phyloP scores from a whole-genome alignment of 2,888 invertebrate species.

The Hoplodrina blanda region DNA sequence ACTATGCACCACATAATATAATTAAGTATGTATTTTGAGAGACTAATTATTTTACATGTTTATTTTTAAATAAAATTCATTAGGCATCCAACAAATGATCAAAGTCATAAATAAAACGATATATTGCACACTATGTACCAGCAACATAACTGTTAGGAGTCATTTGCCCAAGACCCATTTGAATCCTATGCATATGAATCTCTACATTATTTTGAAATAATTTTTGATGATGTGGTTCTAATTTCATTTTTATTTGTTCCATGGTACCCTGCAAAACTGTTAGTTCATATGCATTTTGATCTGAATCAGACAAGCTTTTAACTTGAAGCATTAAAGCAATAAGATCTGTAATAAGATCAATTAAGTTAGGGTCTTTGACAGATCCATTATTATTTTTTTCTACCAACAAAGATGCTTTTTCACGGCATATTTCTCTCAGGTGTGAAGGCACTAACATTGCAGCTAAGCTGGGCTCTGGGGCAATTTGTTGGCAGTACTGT shows the following conservation, averaged over 20 bases:
- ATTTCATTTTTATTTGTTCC: conserved; percentile 95
- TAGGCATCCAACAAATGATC: conserved; percentile 37
- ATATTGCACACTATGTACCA: conserved; percentile 69
- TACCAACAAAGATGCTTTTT: conserved; percentile 95
- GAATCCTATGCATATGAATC: conserved; percentile 97
- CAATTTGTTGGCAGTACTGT: conserved; percentile 95
- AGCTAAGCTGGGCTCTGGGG: conserved; percentile 96
- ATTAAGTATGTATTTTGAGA: conserved; percentile 12
- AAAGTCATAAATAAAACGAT: conserved; percentile 26
- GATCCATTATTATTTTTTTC: conserved; percentile 92
- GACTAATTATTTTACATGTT: conserved; percentile 37
- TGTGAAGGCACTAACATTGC: conserved; percentile 97
- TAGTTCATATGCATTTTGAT: conserved; percentile 97
- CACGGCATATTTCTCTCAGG: conserved; percentile 96
- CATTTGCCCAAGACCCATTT: conserved; percentile 92
- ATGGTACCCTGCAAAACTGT: conserved; percentile 97
- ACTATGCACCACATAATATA: conserved; percentile 47
- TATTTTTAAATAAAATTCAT: conserved; percentile 46
- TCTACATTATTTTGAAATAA: conserved; percentile 97
- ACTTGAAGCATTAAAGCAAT: conserved; percentile 97
- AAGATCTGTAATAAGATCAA: conserved; percentile 96
- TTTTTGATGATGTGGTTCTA: conserved; percentile 94
- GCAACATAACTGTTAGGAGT: conserved; percentile 75
- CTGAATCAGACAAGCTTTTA: conserved; percentile 94
- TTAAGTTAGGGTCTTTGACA: conserved; percentile 91